These are phyloP conservation scores for Achroia grisella DNA, from an alignment of 1,140 invertebrate genomes.

Conservation along the genomic window DNA sequence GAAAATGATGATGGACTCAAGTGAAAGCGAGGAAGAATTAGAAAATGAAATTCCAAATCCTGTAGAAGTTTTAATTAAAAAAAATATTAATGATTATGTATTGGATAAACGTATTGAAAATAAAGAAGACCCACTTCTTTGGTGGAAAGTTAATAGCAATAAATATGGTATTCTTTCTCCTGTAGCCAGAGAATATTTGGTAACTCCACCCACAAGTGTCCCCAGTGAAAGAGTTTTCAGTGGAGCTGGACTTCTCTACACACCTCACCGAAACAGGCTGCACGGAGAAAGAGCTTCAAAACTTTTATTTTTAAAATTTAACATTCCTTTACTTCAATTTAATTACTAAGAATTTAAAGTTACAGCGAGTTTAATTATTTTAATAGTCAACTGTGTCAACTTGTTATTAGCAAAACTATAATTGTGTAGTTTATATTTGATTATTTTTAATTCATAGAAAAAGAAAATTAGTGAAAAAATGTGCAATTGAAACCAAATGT, in stretches of 20 bases:
- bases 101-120: slow-evolving; percentile 20
- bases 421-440: neutral
- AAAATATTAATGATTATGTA: slow-evolving; percentile 19
- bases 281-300: too few species aligned
- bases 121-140: slow-evolving; percentile 20
- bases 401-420: neutral
- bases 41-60: slow-evolving; percentile 20
- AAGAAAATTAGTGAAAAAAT: neutral
- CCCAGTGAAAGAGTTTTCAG: too few species aligned
- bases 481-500: too few species aligned
- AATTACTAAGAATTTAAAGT: slow-evolving; percentile 14
- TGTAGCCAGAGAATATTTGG: slow-evolving; percentile 18
- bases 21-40: slow-evolving; percentile 20
- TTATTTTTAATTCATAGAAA: neutral
- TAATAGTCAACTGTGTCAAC: neutral
- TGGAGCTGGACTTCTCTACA: slow-evolving; percentile 19
- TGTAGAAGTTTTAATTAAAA: slow-evolving; percentile 16
- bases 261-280: slow-evolving; percentile 17
- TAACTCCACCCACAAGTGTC: slow-evolving; percentile 16
- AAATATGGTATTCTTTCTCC: slow-evolving; percentile 20
- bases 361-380: neutral
- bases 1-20: slow-evolving; percentile 19
- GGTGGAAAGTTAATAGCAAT: slow-evolving; percentile 23
- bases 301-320: slow-evolving; percentile 12
- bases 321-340: slow-evolving; percentile 16